Conservation (phyloP, 92 coral and sea anemone species). For the Isaurus tuberculatus region DNA sequence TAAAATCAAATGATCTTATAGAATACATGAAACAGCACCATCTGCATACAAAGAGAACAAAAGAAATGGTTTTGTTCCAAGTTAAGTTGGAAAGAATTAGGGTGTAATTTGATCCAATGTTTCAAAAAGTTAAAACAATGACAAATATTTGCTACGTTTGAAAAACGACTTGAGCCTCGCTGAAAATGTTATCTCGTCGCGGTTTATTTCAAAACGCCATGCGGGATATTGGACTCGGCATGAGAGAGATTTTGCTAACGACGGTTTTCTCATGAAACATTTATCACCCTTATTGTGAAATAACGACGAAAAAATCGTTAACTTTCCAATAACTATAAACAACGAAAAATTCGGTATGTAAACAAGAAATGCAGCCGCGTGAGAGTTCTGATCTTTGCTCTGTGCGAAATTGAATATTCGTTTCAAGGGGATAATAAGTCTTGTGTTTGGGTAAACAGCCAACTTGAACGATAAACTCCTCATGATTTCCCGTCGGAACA, state of each 20-base stretch:
- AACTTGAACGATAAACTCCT: conserved; percentile 20
- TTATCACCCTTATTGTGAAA: conserved; percentile 40
- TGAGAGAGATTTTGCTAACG: not conserved
- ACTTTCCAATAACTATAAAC: conserved; percentile 26
- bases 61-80: not conserved
- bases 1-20: not conserved
- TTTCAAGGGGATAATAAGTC: not conserved
- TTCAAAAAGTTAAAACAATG: conserved; percentile 11
- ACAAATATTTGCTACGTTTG: conserved; percentile 35
- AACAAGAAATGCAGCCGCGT: conserved; percentile 4
- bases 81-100: not conserved
- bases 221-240: conserved; percentile 11
- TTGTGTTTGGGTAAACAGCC: conserved; percentile 30
- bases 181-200: not conserved
- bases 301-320: conserved; percentile 3
- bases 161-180: not conserved
- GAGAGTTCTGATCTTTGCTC: conserved; percentile 15
- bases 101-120: conserved; percentile 11
- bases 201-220: not conserved
- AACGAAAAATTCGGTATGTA: conserved; percentile 32
- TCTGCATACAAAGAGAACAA: not conserved
- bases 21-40: not conserved
- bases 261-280: conserved; percentile 52
- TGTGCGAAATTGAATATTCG: not conserved
- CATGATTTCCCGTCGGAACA: conserved; percentile 8